Conservation (phyloP, 30 jellyfish, hydroid and myxozoan species). For the Aurelia sp. region DNA sequence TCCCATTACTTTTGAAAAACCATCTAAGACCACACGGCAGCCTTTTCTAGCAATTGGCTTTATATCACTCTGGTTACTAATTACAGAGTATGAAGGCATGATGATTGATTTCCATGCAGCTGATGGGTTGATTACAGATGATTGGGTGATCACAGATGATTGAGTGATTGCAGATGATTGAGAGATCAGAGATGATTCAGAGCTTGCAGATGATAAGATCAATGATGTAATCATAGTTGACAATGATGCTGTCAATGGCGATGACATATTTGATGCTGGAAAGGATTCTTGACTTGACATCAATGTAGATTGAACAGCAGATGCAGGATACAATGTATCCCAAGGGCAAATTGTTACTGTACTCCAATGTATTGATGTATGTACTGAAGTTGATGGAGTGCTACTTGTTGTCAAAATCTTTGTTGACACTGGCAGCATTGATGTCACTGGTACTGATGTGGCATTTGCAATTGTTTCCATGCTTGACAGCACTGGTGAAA, state of each 20-base stretch:
- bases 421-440: slow-evolving; percentile 4
- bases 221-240: neutral
- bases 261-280: neutral
- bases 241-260: neutral
- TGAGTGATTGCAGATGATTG: neutral
- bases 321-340: slow-evolving; percentile 41
- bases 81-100: slow-evolving; percentile 16
- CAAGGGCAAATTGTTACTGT: slow-evolving; percentile 59
- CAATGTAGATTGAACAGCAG: neutral
- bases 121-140: slow-evolving; percentile 19
- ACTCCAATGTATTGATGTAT: slow-evolving; percentile 8
- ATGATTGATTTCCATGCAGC: slow-evolving; percentile 7
- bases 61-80: slow-evolving; percentile 40
- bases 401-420: neutral
- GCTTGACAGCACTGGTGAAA: neutral
- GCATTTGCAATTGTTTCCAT: neutral
- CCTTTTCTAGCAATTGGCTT: slow-evolving; percentile 54
- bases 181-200: slow-evolving; percentile 3
- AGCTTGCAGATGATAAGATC: slow-evolving; percentile 1
- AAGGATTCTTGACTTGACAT: neutral
- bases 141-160: slow-evolving; percentile 1
- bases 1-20: slow-evolving; percentile 77
- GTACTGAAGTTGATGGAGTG: neutral
- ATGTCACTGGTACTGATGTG: neutral
- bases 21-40: slow-evolving; percentile 69